phyloP scores from a whole-genome alignment of 2,113 vertebrate species.

The Philantomba maxwellii region DNA sequence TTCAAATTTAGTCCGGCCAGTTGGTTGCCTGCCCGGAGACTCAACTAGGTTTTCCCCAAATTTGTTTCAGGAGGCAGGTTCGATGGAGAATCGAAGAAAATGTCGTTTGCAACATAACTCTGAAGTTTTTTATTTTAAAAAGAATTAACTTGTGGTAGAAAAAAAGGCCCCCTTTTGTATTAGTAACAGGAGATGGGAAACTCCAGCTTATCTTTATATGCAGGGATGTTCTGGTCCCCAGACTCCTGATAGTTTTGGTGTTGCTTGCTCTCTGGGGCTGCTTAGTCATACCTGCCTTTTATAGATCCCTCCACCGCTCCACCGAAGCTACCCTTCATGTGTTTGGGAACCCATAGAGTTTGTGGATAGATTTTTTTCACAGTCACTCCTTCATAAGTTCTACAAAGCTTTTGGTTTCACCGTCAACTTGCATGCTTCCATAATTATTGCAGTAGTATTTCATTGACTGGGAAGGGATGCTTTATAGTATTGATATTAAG shows the following conservation, averaged over 20 bases:
- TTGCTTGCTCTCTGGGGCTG: not conserved
- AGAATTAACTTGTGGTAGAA: not conserved
- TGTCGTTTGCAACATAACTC: not conserved
- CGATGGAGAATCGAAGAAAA: not conserved
- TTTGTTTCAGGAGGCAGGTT: conserved; percentile 1
- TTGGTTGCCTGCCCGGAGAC: not conserved
- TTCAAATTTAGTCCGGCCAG: not conserved
- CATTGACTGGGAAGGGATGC: not conserved
- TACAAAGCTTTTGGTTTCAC: conserved; percentile 4
- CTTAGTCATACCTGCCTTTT: conserved; percentile 63
- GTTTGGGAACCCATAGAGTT: not conserved
- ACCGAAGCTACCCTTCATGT: not conserved
- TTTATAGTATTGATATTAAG: not conserved
- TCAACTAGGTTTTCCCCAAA: not conserved
- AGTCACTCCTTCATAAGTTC: conserved; percentile 4
- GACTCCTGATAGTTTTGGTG: not conserved
- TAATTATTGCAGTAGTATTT: conserved; percentile 1
- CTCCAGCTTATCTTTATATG: not conserved
- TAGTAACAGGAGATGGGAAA: not conserved
- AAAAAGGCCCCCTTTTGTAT: not conserved
- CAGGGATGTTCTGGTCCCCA: not conserved
- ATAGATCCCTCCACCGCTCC: not conserved
- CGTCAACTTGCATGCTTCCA: not conserved
- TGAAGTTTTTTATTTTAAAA: not conserved
- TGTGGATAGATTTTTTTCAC: not conserved